phyloP scores from a whole-genome alignment of 2,797 vertebrate genomes.

The Zalophus californianus region DNA sequence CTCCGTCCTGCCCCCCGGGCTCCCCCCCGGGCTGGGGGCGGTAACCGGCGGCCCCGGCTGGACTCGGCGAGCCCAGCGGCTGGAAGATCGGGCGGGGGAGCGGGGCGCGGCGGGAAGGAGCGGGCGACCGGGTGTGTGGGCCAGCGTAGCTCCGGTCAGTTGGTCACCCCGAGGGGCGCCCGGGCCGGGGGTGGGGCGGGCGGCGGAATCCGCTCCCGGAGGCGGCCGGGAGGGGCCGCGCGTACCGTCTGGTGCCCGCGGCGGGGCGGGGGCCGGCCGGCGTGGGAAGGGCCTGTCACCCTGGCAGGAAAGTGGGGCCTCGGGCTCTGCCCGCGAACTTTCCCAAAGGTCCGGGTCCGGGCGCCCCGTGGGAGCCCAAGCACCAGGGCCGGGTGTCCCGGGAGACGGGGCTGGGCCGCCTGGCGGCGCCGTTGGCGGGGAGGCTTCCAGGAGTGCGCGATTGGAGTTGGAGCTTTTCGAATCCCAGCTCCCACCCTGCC shows the following conservation, averaged over 20 bases:
- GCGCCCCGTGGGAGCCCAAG: slow-evolving; percentile 88
- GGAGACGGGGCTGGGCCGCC: slow-evolving; percentile 55
- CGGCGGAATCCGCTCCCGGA: slow-evolving; percentile 58
- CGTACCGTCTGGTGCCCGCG: slow-evolving; percentile 67
- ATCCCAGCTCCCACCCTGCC: slow-evolving; percentile 27
- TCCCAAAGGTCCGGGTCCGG: slow-evolving; percentile 84
- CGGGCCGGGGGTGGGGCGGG: slow-evolving; percentile 18
- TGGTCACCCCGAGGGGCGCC: slow-evolving; percentile 67
- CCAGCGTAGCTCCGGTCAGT: slow-evolving; percentile 74
- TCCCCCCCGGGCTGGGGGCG: slow-evolving; percentile 80
- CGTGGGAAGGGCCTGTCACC: slow-evolving; percentile 78
- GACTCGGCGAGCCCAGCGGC: slow-evolving; percentile 69
- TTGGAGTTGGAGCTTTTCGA: slow-evolving; percentile 15
- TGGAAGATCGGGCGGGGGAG: slow-evolving; percentile 56
- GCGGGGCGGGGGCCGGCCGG: slow-evolving; percentile 44
- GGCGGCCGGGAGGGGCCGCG: slow-evolving; percentile 29
- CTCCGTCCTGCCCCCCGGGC: slow-evolving; percentile 76
- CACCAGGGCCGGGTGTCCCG: slow-evolving; percentile 40
- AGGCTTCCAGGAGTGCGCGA: slow-evolving; percentile 35
- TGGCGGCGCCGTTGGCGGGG: slow-evolving; percentile 53
- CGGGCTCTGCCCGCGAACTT: slow-evolving; percentile 42
- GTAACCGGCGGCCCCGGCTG: slow-evolving; percentile 74
- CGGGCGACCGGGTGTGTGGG: slow-evolving; percentile 63
- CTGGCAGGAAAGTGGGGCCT: slow-evolving; percentile 78
- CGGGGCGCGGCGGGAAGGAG: slow-evolving; percentile 69